Percentiles rank a stretch among this genome's conserved stretches.
Conservation (phyloP, 2,113 vertebrate genomes). For the Lepus americanus region DNA sequence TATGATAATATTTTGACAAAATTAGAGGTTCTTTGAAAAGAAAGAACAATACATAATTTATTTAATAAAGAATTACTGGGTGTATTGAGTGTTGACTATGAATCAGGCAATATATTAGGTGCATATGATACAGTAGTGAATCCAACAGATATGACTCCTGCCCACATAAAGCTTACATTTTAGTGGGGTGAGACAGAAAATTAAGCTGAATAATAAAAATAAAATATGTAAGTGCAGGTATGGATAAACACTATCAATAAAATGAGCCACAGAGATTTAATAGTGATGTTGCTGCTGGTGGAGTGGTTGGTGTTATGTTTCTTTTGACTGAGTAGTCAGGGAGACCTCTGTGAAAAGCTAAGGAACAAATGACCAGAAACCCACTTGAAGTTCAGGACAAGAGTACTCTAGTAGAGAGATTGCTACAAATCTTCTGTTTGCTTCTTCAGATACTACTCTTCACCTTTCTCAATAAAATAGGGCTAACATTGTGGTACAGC, state of each 20-base stretch:
- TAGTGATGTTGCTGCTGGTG: not conserved
- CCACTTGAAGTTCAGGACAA: not conserved
- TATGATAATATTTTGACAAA: conserved; percentile 20
- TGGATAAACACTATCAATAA: conserved; percentile 14
- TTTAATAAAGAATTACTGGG: not conserved
- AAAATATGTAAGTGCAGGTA: conserved; percentile 10
- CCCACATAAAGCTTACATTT: not conserved
- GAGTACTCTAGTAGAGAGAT: not conserved
- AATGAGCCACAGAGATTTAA: not conserved
- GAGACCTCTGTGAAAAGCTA: not conserved
- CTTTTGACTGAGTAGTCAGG: not conserved
- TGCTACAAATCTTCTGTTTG: not conserved
- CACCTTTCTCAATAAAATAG: not conserved
- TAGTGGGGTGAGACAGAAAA: not conserved
- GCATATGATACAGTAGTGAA: not conserved
- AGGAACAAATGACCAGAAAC: not conserved
- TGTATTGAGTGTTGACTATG: not conserved
- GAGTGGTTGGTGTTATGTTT: not conserved
- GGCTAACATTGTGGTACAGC: not conserved
- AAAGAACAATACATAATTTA: not conserved
- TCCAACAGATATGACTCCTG: not conserved
- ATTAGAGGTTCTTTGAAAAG: not conserved
- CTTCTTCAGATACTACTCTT: not conserved
- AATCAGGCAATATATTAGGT: not conserved
- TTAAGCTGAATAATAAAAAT: conserved; percentile 36